Conservation (phyloP, 2,113 vertebrate genomes). For the Hystrix brachyura region DNA sequence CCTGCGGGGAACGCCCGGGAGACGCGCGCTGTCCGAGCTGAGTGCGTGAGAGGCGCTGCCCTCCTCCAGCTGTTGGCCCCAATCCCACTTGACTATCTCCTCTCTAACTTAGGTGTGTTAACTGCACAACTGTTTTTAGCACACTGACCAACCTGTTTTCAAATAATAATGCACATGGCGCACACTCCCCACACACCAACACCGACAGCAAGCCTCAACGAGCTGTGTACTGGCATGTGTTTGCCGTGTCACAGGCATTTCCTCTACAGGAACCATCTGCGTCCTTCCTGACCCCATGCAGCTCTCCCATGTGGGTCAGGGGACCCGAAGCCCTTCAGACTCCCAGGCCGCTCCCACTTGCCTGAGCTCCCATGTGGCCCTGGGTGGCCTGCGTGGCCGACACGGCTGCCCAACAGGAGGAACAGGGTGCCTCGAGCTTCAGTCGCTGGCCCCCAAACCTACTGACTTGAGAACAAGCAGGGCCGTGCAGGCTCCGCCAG, state of each 20-base stretch:
- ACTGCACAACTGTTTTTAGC: background rate
- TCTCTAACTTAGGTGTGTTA: background rate
- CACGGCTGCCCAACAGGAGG: accelerated
- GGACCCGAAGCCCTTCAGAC: background rate
- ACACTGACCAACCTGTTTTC: background rate
- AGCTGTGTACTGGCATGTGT: background rate
- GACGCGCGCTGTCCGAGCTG: accelerated
- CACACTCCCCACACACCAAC: accelerated
- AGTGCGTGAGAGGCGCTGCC: background rate
- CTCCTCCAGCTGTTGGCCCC: background rate
- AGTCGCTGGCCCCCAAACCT: background rate
- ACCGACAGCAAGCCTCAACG: accelerated
- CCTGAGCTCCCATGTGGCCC: background rate
- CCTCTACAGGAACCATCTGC: background rate
- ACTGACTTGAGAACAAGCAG: background rate
- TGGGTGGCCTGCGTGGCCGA: background rate
- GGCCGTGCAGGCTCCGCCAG: background rate
- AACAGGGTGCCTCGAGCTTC: background rate
- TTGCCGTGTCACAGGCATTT: background rate
- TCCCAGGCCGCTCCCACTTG: background rate
- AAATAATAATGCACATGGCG: background rate
- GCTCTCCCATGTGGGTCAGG: background rate
- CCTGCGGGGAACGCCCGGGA: accelerated
- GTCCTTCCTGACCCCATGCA: background rate
- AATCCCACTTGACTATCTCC: background rate